Evolutionary conservation across 2,797 vertebrate species (phyloP).

Genomic region (Gila robusta): DNA sequence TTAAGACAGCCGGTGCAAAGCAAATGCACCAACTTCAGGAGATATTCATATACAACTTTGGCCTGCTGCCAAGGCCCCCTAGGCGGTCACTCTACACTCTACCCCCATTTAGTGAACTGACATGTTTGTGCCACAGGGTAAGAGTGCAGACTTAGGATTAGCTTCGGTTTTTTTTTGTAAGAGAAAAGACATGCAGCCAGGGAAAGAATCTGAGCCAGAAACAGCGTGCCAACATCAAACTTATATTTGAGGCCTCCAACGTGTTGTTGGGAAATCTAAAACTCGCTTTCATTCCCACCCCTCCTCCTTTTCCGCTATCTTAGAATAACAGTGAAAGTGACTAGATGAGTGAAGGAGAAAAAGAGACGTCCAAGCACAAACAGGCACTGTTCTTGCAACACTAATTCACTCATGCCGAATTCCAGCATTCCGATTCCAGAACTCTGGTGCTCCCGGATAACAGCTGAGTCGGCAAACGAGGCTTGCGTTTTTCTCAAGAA

Average conservation of each 20-base stretch:
- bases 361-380: slow-evolving; percentile 21
- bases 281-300: slow-evolving; percentile 7
- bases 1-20: background rate
- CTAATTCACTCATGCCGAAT: slow-evolving; percentile 24
- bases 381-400: slow-evolving; percentile 42
- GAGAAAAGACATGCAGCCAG: background rate
- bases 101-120: background rate
- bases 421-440: slow-evolving; percentile 29
- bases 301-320: slow-evolving; percentile 4
- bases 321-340: slow-evolving; percentile 17
- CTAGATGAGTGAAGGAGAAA: slow-evolving; percentile 24
- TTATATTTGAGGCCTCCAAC: background rate
- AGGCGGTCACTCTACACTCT: slow-evolving; percentile 2
- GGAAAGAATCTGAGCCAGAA: background rate
- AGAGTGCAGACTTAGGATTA: background rate
- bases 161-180: background rate
- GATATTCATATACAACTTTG: background rate
- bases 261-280: slow-evolving; percentile 23
- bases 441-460: slow-evolving; percentile 6
- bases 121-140: background rate
- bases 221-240: background rate
- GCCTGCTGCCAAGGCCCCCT: background rate
- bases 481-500: slow-evolving; percentile 1
- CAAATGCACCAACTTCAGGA: background rate
- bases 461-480: slow-evolving; percentile 29